Base-by-base conservation (phyloP, 2,888 invertebrate genomes). In the Molanna angustata region DNA sequence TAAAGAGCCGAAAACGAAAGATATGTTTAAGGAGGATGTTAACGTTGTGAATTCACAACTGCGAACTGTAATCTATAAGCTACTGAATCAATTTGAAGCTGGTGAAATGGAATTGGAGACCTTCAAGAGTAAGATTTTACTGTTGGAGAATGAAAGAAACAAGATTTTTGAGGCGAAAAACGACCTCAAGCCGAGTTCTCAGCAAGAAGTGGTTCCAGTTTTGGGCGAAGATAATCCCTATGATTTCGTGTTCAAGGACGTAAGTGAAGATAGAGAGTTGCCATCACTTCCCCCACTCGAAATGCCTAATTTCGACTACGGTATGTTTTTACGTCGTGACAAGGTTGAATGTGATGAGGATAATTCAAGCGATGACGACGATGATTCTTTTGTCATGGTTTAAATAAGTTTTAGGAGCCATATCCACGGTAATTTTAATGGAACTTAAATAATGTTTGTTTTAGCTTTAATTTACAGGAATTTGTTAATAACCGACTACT, bases 1-100 rank as follows among this genome's bases (percentile, higher is more conserved):
- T 59, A 83, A 80, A 64, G 73, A 72, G 61, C 82, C 83, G 2
- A 85, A 85, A 66, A 77, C 80, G 55, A 80, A 82, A 44, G 71
- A 75, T 47, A 77, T 73, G 18, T 80, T 85, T 39, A 78, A 86
- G 42, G 86, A 86, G 67, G 86, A 87, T 66, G 67, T 86, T 37
- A 79, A 80, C 64, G 82, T 79, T 41, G 69, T 85, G 9, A 86
- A 84, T 64, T 78, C 79, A 54, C 84, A 83, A 63, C 66, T 86
- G 41, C 78, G 58, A 6, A 49, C 41, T 22, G 67, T 80, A 9
- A 74, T 81, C 4, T 72, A 71, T 51, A 71, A 71, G 62, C 67
- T 82, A 16, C 65, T 81, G 7, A 67, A 67, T 14, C 77, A 80
- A 60, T 61, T 82, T 16, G 80, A 80, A 52, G 68, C 72, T 3